Base-by-base conservation (phyloP, 64 coral and sea anemone species). In the Cladopsammia gracilis region DNA sequence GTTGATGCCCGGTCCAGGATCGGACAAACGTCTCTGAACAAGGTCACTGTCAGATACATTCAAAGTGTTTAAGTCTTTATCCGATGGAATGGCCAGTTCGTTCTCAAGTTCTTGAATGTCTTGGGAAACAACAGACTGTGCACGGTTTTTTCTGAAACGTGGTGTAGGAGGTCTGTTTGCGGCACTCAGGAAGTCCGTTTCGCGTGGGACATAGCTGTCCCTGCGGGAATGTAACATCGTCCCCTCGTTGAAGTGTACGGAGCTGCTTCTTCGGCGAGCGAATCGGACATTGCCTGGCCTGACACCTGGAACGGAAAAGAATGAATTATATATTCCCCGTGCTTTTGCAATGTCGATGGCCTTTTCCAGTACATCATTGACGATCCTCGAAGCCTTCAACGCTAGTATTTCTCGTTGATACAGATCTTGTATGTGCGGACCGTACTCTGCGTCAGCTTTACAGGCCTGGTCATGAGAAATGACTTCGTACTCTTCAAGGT, bases 111-210 rank as follows among this genome's bases (percentile, higher is more conserved):
- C 69, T 64, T 56, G 44, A 5, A 79, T 20, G 52, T 91, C 19
- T 64, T 87, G 78, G 34, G 46, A 58, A 14, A 79, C 47, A 12
- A 34, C 61, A 43, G 65, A 25, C 7, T 45, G 19, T 16, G 61
- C 60, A 84, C 48, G 71, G 57, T 47, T 46, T 24, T 89, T 89
- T 18, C 50, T 24, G 25, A 98, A 91, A 43, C 92, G 74, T 5
- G 96, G 92, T 14, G 96, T 94, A 16, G 92, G 92, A 61, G 95
- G 95, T 23, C 95, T 64, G 25, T 94, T 90, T 64, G 73, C 56
- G 20, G 24, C 44, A 45, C 60, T 50, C 13, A 92, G 14, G 45
- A 75, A 85, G 52, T 85, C 80, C 4, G 68, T 49, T n/a, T 92
- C 90, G 10, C 69, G 43, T 7, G 82, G 71, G 12, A 74, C 20